Conservation (phyloP, 2,113 vertebrate species). For the Rhodinocichla rosea region DNA sequence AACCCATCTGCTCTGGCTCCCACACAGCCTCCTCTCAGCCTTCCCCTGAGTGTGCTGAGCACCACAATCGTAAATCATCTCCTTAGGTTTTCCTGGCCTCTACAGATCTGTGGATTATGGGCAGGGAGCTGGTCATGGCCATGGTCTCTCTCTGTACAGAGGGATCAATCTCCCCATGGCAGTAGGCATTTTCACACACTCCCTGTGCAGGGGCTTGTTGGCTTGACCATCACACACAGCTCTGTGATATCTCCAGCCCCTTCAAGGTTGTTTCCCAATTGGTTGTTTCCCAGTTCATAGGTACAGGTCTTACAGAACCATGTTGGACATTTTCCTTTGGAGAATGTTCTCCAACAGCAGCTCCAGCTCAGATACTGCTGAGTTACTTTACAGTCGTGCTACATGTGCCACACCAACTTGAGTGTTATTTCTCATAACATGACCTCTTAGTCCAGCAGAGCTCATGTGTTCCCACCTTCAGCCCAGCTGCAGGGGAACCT, state of each 20-base stretch:
- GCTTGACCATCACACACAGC: background rate
- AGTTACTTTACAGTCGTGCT: background rate
- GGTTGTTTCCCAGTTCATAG: background rate
- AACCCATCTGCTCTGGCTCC: slow-evolving; percentile 3
- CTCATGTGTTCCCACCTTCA: background rate
- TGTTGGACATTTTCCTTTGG: background rate
- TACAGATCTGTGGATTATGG: rapidly evolving
- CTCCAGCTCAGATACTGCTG: background rate
- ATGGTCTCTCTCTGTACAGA: rapidly evolving
- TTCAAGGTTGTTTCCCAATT: background rate
- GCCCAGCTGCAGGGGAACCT: background rate
- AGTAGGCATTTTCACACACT: background rate
- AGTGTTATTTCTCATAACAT: background rate
- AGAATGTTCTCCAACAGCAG: background rate
- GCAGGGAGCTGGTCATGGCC: background rate
- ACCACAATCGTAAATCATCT: rapidly evolving
- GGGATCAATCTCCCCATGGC: background rate
- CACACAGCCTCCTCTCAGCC: background rate
- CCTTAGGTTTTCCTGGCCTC: background rate
- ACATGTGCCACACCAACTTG: background rate
- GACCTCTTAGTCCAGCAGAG: background rate
- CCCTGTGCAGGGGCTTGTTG: background rate
- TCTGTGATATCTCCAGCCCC: background rate
- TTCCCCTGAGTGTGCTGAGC: background rate
- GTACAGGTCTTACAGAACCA: background rate